Base-by-base conservation (phyloP, 2,797 vertebrate species). In the Borostomias antarcticus region DNA sequence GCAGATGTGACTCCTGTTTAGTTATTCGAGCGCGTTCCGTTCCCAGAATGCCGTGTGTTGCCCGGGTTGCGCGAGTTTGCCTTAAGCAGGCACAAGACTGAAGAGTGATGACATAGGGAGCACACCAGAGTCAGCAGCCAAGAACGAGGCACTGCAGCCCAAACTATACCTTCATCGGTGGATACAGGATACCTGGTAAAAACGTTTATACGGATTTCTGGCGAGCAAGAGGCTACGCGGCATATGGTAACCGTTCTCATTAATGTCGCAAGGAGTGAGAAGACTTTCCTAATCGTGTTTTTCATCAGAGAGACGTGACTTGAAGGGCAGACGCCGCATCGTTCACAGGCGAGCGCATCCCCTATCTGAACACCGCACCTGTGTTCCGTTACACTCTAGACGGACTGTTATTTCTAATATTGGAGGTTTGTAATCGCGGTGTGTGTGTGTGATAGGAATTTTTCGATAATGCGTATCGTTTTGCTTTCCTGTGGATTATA, bases 121-220 rank as follows among this genome's bases (percentile, higher is more conserved):
- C 30, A 23, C 37, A 59, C 37, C 25, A 35, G 58, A 43, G 35
- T 40, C 35, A n/a, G 23, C 58, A 11, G 23, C 25, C 58, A 43
- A 26, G n/a, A 59, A 13, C 58, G 58, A 59, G 58, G 25, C 37
- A 59, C 58, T 28, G 58, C 35, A 59, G 33, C 21, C 17, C 25
- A 17, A 37, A 26, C 35, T 17, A 45, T 21, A 35, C 33, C 30
- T 56, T n/a, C n/a, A 30, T 29, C 29, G 60, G 52, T 62, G 68
- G 62, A 70, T 21, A 51, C 57, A 35, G 56, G 40, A 65, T 64
- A 70, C 68, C 62, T 35, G 69, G 69, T 70, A 65, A 70, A 65
- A 6, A 23, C 2, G 21, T 59, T 9, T 26, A 35, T 59, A 1
- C 57, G 11, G 35, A 59, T 59, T 17, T 59, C 35, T 7, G 9